Base-by-base conservation (phyloP, 1,140 invertebrate species). In the Philotrypesis tridentata region DNA sequence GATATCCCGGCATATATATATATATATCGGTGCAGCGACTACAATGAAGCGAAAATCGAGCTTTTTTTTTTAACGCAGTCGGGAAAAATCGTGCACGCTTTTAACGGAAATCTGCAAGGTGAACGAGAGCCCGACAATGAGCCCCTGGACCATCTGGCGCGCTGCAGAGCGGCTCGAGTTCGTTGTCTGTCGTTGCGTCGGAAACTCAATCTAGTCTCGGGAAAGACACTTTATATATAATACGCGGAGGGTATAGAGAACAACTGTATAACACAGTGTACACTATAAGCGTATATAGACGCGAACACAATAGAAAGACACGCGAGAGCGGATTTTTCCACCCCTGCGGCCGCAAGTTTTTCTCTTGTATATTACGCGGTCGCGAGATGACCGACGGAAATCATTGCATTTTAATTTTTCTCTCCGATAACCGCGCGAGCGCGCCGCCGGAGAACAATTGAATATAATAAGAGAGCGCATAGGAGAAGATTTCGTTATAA, bases 181-280 rank as follows among this genome's bases (percentile, higher is more conserved):
- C 48, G 78, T 84, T 85, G 81, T 86, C 86, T 80, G 74, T 85
- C 84, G 85, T 55, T 86, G 85, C 84, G 83, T 87, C 80, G 86
- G 90, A 90, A 91, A 90, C 86, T 88, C 85, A 89, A 91, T 90
- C 88, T 88, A 63, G 77, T 82, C n/a, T n/a, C 83, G 68, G n/a
- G 84, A 79, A 87, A 90, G 87, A 90, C 86, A 89, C 80, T 87
- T 74, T 88, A 87, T 74, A 25, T 84, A 61, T 60, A 72, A 63
- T 71, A 82, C 63, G 68, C 72, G 79, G 71, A 29, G 80, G 87
- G 81, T 85, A 88, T 89, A 87, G 84, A 82, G n/a, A n/a, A n/a
- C n/a, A n/a, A n/a, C n/a, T n/a, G n/a, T n/a, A n/a, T n/a, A n/a
- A n/a, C n/a, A n/a, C n/a, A n/a, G n/a, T n/a, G n/a, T n/a, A n/a